Conservation (phyloP, 1,140 invertebrate species). For the Lepeophtheirus salmonis region DNA sequence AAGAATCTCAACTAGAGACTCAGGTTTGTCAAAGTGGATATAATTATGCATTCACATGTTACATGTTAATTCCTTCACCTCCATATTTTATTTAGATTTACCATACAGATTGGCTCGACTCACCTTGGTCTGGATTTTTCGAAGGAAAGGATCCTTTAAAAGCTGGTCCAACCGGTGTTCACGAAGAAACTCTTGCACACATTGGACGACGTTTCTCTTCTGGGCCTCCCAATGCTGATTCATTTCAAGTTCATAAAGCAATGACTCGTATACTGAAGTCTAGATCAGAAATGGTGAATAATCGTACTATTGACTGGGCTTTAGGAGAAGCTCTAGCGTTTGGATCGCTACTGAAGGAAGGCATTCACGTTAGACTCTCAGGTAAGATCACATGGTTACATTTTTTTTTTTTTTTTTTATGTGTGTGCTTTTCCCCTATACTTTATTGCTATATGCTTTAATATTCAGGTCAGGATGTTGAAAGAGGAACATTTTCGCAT, state of each 20-base stretch:
- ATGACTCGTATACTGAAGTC: constrained; percentile 53
- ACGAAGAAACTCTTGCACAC: constrained; percentile 73
- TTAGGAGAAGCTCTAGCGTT: constrained; percentile 93
- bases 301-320: constrained; percentile 81
- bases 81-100: constrained; percentile 39
- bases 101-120: constrained; percentile 96
- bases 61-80: no score
- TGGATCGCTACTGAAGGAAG: constrained; percentile 69
- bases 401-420: not conserved
- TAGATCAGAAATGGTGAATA: constrained; percentile 79
- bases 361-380: constrained; percentile 76
- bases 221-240: constrained; percentile 77
- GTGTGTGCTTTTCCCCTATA: not conserved
- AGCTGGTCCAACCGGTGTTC: constrained; percentile 68
- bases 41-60: no score
- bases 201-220: constrained; percentile 82
- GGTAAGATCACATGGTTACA: not conserved
- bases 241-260: constrained; percentile 82
- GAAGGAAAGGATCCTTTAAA: constrained; percentile 73
- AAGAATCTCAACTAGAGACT: constrained; percentile 72
- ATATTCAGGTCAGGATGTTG: constrained; percentile 29
- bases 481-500: constrained; percentile 30
- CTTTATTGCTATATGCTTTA: no score
- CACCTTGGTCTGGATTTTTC: constrained; percentile 93
- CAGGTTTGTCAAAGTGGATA: no score